These are phyloP conservation scores for Aurelia sp. DNA, from an alignment of 30 jellyfish, hydroid and myxozoan species.

Conservation along the genomic window DNA sequence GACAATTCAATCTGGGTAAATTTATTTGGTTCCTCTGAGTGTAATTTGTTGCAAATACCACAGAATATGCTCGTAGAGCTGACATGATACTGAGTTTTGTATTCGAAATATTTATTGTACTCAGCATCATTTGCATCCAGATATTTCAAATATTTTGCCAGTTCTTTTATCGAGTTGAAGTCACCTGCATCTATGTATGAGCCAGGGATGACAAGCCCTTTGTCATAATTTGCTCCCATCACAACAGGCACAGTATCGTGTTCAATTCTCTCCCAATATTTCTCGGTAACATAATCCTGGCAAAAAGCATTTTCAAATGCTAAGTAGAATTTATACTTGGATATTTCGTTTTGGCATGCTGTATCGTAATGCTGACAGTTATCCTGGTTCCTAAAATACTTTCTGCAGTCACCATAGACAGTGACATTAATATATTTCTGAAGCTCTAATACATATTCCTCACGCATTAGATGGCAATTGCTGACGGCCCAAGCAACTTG, in stretches of 20 bases:
- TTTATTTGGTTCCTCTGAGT: neutral
- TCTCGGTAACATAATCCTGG: slow-evolving; percentile 95
- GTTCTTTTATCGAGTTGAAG: slow-evolving; percentile 75
- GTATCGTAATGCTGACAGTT: slow-evolving; percentile 52
- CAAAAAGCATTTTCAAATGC: slow-evolving; percentile 94
- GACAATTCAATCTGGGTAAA: slow-evolving; percentile 22
- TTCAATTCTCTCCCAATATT: slow-evolving; percentile 73
- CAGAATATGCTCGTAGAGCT: slow-evolving; percentile 30
- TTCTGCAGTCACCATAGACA: slow-evolving; percentile 89
- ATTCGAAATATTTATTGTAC: slow-evolving; percentile 80
- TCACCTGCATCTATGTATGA: slow-evolving; percentile 84
- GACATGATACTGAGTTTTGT: slow-evolving; percentile 52
- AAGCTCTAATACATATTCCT: slow-evolving; percentile 81
- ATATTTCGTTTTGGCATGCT: slow-evolving; percentile 60
- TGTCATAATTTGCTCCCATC: slow-evolving; percentile 88
- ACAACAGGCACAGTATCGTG: slow-evolving; percentile 85
- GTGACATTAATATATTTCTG: slow-evolving; percentile 81
- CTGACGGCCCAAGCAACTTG: slow-evolving; percentile 89
- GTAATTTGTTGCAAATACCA: slow-evolving; percentile 26
- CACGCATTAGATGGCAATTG: slow-evolving; percentile 83
- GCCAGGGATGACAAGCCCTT: slow-evolving; percentile 77
- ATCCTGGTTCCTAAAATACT: slow-evolving; percentile 55
- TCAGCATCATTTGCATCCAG: slow-evolving; percentile 79
- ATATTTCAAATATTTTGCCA: slow-evolving; percentile 76
- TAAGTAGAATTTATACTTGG: slow-evolving; percentile 76